Evolutionary conservation across 1,140 invertebrate genomes (phyloP), one percentile per base, ranked within the genome.

Genomic region (Trichonephila clavipes): DNA sequence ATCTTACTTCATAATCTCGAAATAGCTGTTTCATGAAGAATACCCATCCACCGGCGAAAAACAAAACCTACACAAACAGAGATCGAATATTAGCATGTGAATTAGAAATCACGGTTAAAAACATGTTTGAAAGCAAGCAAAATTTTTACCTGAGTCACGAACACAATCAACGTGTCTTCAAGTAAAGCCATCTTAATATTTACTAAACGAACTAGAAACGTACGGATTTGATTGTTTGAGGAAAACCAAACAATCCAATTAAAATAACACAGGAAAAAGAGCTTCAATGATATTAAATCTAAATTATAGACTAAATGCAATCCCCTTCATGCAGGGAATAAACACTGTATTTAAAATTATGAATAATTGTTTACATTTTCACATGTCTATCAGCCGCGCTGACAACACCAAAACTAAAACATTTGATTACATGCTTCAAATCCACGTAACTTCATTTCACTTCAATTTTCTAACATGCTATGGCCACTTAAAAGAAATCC

Each of bases 1-100:
- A 51, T 86, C n/a, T 90, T 83, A 97, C 96, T 97, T 99, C 99
- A 97, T 99, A 99, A 96, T 99, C 98, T 95, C 98, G 97, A 96
- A 99, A 99, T 82, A 99, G 96, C 96, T 99, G 98, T 96, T 99
- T 99, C 95, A 99, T 98, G 96, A 99, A 99, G 96, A 99, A 99
- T 81, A 99, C 97, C 98, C 99, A 99, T 94, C 99, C 99, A 95
- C 98, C 98, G 94, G 97, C 97, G 96, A 99, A 99, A 96, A 99
- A 99, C 62, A 99, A 95, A 92, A 98, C 96, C 98, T 99, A 96
- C 89, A 40, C 34, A 40, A 40, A 40, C 4, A 97, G 97, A 95
- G 94, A 34, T 69, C 4, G 19, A 40, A 69, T 34, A 24, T 28
- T 34, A 61, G 14, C 12, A 69, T n/a, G 3, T 21, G 44, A 24